Evolutionary conservation across 2,797 vertebrate species (phyloP), one percentile per base, ranked within the genome.

Genomic region (Chelonia mydas): DNA sequence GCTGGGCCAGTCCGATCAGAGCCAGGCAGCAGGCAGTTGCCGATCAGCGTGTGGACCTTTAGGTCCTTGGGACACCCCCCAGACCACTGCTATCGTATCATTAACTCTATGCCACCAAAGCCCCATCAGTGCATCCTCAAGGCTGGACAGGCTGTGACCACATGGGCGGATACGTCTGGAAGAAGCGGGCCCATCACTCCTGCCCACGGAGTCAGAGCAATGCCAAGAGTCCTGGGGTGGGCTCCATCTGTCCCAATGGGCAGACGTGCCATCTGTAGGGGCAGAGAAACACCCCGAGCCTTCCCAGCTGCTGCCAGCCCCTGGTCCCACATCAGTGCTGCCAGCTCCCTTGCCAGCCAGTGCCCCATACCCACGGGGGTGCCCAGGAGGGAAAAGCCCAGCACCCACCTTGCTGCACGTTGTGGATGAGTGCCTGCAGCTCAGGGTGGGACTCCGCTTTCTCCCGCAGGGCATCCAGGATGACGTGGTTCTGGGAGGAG

Each of bases 381-480:
- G 12, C 72, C 25, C 68, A 41, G 41, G 41, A 5, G 28, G 49
- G 33, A 50, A 80, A 4, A 11, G 49, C 50, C 59, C 83, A 37
- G 13, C 45, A 7, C 25, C 51, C 68, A 99, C 99, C 99, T 97
- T 99, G 99, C 95, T 99, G 99, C 3, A 99, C 99, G 0, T 99
- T 99, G 94, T 98, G 97, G 93, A 98, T 97, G 57, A 98, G 98
- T 0, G 98, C 99, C 97, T 99, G 99, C 23, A 99, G 98, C 91
- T 99, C 99, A 0, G 99, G 99, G 93, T 99, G 99, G 0, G 97
- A 99, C 96, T 99, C 99, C 0, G 99, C 99, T 93, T 99, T 99
- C 97, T 99, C 99, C 7, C 99, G 92, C 81, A 99, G 98, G 12
- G 99, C 99, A 0, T 99, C 99, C 53, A 99, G 98, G 92, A 99